These are phyloP conservation scores for Chelonia mydas DNA, from an alignment of 2,797 vertebrate species.

Conservation along the genomic window DNA sequence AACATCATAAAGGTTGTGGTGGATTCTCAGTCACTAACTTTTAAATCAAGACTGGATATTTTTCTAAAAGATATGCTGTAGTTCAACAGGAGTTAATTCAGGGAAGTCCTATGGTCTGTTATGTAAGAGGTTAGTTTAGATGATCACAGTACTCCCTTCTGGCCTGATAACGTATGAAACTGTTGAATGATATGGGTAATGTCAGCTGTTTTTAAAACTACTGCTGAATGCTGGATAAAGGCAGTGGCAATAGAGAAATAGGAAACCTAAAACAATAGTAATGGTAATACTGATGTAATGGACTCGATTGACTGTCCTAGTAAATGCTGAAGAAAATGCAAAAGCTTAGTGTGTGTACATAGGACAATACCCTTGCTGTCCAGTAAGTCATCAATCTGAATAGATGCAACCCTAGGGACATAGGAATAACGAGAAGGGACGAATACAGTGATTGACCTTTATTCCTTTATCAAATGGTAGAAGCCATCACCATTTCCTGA, in stretches of 20 bases:
- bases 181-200: background rate
- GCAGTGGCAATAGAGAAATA: background rate
- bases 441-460: constrained; percentile 55
- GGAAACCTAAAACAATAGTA: background rate
- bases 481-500: constrained; percentile 68
- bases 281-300: background rate
- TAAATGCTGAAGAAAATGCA: background rate
- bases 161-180: background rate
- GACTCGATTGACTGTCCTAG: background rate
- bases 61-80: background rate
- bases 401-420: constrained; percentile 27
- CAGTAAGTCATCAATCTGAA: constrained; percentile 18
- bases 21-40: background rate
- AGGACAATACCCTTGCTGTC: background rate
- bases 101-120: background rate
- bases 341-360: background rate
- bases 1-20: background rate
- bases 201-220: background rate
- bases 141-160: background rate
- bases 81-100: background rate
- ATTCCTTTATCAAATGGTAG: constrained; percentile 41
- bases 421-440: constrained; percentile 36
- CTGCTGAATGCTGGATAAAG: background rate
- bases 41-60: background rate
- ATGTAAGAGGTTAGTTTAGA: background rate